phyloP scores from a whole-genome alignment of 2,113 vertebrate species.

The Scytalopus superciliaris region DNA sequence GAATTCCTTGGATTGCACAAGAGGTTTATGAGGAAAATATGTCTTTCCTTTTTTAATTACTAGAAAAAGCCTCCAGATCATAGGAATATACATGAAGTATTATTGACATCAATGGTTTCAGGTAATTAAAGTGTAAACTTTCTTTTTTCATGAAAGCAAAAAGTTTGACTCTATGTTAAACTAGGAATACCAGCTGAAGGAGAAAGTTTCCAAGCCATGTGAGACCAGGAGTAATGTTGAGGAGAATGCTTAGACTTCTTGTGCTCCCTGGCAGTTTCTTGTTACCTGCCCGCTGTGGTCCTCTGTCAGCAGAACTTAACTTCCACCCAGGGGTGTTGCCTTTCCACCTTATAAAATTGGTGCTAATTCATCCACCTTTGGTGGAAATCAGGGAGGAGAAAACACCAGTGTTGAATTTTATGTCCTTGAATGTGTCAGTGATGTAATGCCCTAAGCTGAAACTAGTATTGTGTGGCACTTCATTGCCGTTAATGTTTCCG shows the following conservation, averaged over 20 bases:
- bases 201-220: neutral
- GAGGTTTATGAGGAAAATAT: neutral
- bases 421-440: neutral
- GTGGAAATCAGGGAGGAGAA: neutral
- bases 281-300: neutral
- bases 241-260: neutral
- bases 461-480: neutral
- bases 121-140: neutral
- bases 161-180: neutral
- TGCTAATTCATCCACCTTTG: neutral
- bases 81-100: neutral
- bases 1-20: neutral
- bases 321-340: neutral
- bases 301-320: neutral
- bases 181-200: neutral
- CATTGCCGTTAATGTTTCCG: neutral
- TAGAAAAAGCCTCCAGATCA: neutral
- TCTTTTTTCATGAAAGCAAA: rapidly evolving
- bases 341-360: neutral
- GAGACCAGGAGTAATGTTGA: neutral
- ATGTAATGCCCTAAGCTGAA: neutral
- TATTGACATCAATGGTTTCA: neutral
- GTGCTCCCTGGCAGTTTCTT: neutral
- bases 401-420: neutral
- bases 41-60: neutral